These are phyloP conservation scores for Caranx ignobilis DNA, from an alignment of 2,113 vertebrate species.

Conservation along the genomic window DNA sequence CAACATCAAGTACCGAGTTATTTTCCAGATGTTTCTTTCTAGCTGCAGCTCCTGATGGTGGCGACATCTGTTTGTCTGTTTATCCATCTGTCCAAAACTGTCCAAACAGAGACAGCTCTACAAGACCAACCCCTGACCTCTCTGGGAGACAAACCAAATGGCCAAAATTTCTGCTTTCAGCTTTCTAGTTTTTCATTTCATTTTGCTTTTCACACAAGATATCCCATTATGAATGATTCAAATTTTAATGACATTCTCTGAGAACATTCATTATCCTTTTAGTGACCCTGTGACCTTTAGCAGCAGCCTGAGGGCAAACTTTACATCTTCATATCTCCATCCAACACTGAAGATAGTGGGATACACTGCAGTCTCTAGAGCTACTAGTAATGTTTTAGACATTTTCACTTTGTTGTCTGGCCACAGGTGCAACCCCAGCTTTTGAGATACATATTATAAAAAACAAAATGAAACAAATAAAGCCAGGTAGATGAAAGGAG, in stretches of 20 bases:
- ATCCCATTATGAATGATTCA: background rate
- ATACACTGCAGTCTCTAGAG: background rate
- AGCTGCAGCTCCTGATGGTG: background rate
- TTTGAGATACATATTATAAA: no score
- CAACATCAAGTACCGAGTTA: background rate
- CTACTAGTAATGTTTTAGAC: background rate
- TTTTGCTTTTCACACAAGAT: background rate
- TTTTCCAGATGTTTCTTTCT: background rate
- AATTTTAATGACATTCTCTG: background rate
- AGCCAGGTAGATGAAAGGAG: no score
- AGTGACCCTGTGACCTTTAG: slow-evolving; percentile 1
- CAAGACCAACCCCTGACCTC: background rate
- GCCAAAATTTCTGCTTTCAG: background rate
- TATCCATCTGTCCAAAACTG: background rate
- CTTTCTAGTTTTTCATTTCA: background rate
- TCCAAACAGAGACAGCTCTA: no score
- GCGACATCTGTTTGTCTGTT: background rate
- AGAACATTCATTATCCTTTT: background rate
- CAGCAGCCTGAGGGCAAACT: background rate
- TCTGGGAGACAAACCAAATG: background rate
- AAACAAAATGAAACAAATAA: no score
- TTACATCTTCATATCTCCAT: background rate
- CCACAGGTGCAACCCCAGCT: background rate
- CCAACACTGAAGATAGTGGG: background rate
- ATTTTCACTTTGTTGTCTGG: background rate